Evolutionary conservation across 2,888 invertebrate genomes (phyloP).

Genomic region (Listrodromus nycthemerus): DNA sequence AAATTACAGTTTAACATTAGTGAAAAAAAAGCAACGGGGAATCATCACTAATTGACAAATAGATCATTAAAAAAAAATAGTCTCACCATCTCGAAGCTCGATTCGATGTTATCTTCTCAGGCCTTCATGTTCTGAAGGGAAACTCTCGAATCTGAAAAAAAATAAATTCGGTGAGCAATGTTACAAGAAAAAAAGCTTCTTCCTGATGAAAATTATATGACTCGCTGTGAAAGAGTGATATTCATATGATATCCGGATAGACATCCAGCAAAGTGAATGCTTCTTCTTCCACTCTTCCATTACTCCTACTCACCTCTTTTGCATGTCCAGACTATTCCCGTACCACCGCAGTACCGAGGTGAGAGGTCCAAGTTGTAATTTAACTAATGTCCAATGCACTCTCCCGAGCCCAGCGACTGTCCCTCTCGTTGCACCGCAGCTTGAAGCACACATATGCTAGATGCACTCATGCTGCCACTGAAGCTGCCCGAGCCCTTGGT

Average conservation of each 20-base stretch:
- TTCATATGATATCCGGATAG: conserved; percentile 26
- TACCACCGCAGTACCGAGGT: conserved; percentile 46
- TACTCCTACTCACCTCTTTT: conserved; percentile 6
- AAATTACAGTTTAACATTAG: too few relatives aligned
- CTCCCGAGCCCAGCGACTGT: not conserved
- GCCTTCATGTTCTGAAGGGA: not conserved
- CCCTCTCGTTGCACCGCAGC: conserved; percentile 27
- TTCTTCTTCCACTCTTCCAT: conserved; percentile 4
- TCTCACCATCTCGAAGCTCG: too few relatives aligned
- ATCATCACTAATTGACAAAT: too few relatives aligned
- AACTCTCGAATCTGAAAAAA: too few relatives aligned
- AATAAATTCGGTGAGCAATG: not conserved
- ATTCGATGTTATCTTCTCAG: not conserved
- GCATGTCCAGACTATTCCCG: conserved; percentile 8
- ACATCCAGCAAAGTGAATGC: not conserved
- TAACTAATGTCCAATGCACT: conserved; percentile 63
- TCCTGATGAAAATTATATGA: not conserved
- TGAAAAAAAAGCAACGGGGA: too few relatives aligned
- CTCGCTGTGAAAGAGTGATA: not conserved
- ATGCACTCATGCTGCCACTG: conserved; percentile 68
- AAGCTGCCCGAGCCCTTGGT: conserved; percentile 17
- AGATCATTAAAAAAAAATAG: too few relatives aligned
- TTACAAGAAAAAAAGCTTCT: not conserved
- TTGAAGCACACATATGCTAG: conserved; percentile 43
- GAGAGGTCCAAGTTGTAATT: conserved; percentile 69